These are phyloP conservation scores for Hedychridium roseum DNA, from an alignment of 2,888 invertebrate species.

Conservation along the genomic window DNA sequence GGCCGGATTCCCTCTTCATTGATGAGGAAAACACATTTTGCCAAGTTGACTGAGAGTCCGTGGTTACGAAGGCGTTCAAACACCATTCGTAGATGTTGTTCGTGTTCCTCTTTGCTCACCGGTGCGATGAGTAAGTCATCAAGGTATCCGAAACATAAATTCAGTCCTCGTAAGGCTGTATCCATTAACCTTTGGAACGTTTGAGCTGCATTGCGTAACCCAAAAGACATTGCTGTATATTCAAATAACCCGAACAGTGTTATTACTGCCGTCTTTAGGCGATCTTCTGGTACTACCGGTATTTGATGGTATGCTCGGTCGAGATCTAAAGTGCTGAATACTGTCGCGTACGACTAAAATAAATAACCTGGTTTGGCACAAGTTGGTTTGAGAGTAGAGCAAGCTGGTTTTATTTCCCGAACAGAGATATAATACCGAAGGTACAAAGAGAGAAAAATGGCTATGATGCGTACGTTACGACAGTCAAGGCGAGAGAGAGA, in stretches of 20 bases:
- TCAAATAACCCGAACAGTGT: background rate
- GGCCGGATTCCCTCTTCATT: background rate
- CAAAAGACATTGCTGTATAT: background rate
- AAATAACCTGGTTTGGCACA: too few relatives aligned
- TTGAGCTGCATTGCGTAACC: background rate
- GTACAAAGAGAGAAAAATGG: too few relatives aligned
- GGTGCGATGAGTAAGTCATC: slow-evolving; percentile 3
- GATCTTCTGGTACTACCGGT: background rate
- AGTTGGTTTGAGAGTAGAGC: too few relatives aligned
- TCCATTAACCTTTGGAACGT: slow-evolving; percentile 5
- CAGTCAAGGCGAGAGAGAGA: too few relatives aligned
- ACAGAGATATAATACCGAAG: too few relatives aligned
- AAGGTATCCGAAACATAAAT: slow-evolving; percentile 2
- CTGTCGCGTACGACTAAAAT: too few relatives aligned
- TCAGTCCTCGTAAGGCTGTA: background rate
- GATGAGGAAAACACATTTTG: background rate
- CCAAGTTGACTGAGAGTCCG: background rate
- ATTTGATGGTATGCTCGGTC: background rate
- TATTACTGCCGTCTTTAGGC: background rate
- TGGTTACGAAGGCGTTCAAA: background rate
- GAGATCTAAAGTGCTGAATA: background rate
- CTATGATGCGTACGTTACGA: too few relatives aligned
- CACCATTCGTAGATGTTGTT: background rate
- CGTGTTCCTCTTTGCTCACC: background rate
- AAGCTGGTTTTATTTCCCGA: too few relatives aligned